Percentiles rank a stretch among this genome's conserved stretches.
Evolutionary conservation across 2,888 invertebrate genomes (phyloP).

Genomic region (Neoaliturus tenellus): DNA sequence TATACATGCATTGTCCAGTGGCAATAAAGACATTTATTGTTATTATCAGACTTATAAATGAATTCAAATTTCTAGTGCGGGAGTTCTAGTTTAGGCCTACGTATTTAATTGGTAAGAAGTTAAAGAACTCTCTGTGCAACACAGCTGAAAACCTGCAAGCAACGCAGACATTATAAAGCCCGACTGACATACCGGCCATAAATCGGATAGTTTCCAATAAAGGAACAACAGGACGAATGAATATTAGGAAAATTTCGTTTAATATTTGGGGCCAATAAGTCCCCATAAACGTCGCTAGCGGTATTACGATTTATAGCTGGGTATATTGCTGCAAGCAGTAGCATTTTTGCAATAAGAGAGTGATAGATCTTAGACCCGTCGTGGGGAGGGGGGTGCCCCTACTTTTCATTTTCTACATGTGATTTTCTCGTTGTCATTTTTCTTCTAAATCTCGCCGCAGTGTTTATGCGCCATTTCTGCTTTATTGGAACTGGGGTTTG

Average conservation of each 20-base stretch:
- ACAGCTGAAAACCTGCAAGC: not conserved
- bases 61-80: no score
- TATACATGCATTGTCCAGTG: no score
- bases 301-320: slow-evolving; percentile 39
- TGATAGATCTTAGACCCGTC: slow-evolving; percentile 1
- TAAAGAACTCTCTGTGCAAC: no score
- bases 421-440: slow-evolving; percentile 39
- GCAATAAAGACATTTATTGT: no score
- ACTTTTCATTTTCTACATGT: slow-evolving; percentile 44
- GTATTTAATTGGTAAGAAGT: no score
- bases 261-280: slow-evolving; percentile 49
- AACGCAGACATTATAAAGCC: slow-evolving; percentile 10
- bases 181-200: slow-evolving; percentile 7
- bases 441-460: slow-evolving; percentile 17
- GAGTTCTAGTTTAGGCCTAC: no score
- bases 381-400: not conserved
- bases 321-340: slow-evolving; percentile 33
- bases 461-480: slow-evolving; percentile 33
- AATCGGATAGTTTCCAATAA: slow-evolving; percentile 48
- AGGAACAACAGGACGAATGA: slow-evolving; percentile 49
- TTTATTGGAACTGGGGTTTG: slow-evolving; percentile 16
- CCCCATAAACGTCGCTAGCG: slow-evolving; percentile 42
- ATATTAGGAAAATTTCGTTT: slow-evolving; percentile 50
- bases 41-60: no score
- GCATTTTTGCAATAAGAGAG: slow-evolving; percentile 41